A percentile compares a stretch with the other conserved stretches of the same genome.
Conservation (phyloP, 2,888 invertebrate genomes). For the Cyclophora punctaria region DNA sequence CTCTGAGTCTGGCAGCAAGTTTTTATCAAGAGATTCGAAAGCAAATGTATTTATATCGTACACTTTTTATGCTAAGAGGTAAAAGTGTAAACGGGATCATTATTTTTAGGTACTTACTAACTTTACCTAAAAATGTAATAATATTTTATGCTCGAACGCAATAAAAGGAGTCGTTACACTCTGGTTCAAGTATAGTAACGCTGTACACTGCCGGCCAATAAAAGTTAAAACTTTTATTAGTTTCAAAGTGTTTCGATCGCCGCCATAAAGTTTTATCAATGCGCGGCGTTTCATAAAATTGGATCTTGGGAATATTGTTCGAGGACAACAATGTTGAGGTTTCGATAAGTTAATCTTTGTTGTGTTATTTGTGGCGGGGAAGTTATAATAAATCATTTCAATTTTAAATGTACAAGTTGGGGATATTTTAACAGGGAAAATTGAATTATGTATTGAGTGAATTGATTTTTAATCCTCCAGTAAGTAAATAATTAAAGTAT, state of each 20-base stretch:
- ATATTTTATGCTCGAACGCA: neutral
- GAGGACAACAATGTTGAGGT: slow-evolving; percentile 13
- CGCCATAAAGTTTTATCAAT: slow-evolving; percentile 25
- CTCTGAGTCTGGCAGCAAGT: too few species aligned
- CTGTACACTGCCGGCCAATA: slow-evolving; percentile 36
- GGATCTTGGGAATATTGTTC: slow-evolving; percentile 23
- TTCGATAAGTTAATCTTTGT: slow-evolving; percentile 7
- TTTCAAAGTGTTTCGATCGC: slow-evolving; percentile 27
- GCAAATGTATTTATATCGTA: too few species aligned
- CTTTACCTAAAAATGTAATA: neutral
- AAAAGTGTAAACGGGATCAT: too few species aligned
- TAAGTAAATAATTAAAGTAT: too few species aligned
- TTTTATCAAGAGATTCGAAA: too few species aligned
- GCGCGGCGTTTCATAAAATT: slow-evolving; percentile 25
- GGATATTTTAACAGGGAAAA: too few species aligned
- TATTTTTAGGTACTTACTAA: neutral
- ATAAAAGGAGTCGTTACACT: slow-evolving; percentile 1
- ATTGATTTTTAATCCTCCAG: too few species aligned
- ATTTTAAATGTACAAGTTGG: too few species aligned
- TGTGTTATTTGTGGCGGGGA: slow-evolving; percentile 5
- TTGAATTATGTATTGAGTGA: too few species aligned
- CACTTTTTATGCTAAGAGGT: too few species aligned
- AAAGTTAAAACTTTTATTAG: slow-evolving; percentile 36
- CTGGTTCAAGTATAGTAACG: slow-evolving; percentile 17
- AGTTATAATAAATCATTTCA: too few species aligned